A percentile compares a stretch with the other conserved stretches of the same genome.
Conservation (phyloP, 2,797 vertebrate genomes). For the Sebastes itinus region DNA sequence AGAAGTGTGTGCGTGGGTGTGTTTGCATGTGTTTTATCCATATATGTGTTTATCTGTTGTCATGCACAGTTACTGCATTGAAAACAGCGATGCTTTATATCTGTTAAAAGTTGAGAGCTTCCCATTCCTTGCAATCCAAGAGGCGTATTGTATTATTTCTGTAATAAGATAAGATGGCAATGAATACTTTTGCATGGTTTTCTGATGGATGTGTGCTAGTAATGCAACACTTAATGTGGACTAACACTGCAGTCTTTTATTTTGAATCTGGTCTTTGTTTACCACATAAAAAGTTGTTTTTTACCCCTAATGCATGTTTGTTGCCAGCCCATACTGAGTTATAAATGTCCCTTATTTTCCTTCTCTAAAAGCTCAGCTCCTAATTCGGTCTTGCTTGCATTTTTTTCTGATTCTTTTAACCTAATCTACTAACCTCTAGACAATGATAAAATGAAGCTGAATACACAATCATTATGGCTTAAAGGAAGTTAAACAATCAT, state of each 20-base stretch:
- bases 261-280: neutral
- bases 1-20: neutral
- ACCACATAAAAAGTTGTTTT: rapidly evolving
- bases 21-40: conserved; percentile 24
- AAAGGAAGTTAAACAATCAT: too few relatives aligned
- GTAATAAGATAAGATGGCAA: neutral
- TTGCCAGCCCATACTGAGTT: neutral
- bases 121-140: neutral
- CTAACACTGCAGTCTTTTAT: neutral
- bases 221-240: neutral
- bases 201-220: neutral
- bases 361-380: neutral
- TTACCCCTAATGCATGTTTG: neutral
- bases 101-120: neutral
- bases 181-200: neutral
- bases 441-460: neutral
- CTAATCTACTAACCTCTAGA: neutral
- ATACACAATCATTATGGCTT: neutral
- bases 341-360: neutral
- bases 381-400: neutral
- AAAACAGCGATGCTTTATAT: neutral
- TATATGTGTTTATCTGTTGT: neutral
- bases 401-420: neutral
- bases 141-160: neutral
- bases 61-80: neutral